Conservation (phyloP, 1,140 invertebrate species). For the Homalodisca vitripennis region DNA sequence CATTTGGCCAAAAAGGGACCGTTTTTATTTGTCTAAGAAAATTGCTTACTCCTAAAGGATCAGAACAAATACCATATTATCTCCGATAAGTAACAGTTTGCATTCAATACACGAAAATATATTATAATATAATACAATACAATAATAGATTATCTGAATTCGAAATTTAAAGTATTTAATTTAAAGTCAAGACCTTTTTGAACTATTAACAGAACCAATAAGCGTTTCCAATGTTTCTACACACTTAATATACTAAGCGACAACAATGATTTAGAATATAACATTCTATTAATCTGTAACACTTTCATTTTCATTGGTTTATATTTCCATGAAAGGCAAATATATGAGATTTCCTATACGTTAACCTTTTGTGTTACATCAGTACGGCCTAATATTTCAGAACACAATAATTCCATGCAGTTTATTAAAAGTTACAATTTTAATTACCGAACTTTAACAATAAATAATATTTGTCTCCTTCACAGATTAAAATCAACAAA, state of each 20-base stretch:
- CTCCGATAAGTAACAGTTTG: background rate
- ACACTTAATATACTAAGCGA: constrained; percentile 2
- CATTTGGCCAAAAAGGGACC: constrained; percentile 18
- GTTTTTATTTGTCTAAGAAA: constrained; percentile 25
- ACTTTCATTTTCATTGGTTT: background rate
- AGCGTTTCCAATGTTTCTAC: constrained; percentile 14
- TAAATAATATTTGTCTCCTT: too few relatives aligned
- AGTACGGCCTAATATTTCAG: background rate
- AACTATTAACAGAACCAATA: background rate
- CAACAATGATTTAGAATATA: constrained; percentile 23
- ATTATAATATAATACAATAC: background rate
- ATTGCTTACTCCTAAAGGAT: constrained; percentile 23
- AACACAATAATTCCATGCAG: background rate
- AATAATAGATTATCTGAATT: background rate
- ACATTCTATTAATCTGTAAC: constrained; percentile 4
- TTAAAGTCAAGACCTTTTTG: background rate
- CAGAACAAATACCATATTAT: constrained; percentile 17
- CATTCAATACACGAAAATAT: background rate
- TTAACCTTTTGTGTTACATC: background rate
- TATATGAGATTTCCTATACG: background rate
- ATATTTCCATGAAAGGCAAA: background rate
- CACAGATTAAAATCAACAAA: too few relatives aligned
- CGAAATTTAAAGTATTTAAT: background rate
- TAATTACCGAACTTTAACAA: background rate
- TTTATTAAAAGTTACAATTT: background rate